Conservation (phyloP, 2,888 invertebrate species). For the Melanostoma scalare region DNA sequence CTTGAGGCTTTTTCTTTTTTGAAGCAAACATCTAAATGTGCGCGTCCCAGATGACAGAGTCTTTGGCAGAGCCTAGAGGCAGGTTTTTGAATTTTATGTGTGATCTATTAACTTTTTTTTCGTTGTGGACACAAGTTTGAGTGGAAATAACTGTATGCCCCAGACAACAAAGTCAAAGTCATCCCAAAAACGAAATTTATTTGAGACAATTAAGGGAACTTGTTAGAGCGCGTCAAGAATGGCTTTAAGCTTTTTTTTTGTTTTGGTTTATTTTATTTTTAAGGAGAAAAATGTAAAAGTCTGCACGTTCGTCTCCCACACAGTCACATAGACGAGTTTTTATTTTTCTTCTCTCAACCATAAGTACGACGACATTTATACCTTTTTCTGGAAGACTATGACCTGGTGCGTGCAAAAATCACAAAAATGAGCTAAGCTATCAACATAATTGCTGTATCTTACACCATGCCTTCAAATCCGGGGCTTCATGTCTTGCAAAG, state of each 20-base stretch:
- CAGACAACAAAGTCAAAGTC: too few species aligned
- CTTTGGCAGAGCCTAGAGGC: not conserved
- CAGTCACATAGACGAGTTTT: not conserved
- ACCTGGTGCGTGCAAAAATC: slow-evolving; percentile 35
- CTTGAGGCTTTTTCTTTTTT: not conserved
- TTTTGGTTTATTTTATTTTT: too few species aligned
- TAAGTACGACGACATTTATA: slow-evolving; percentile 3
- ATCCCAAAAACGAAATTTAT: too few species aligned
- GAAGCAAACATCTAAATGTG: not conserved
- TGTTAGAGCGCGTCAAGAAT: too few species aligned
- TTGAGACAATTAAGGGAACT: too few species aligned
- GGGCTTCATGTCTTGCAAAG: slow-evolving; percentile 22
- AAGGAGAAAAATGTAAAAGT: too few species aligned
- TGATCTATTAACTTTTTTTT: too few species aligned
- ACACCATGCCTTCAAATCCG: slow-evolving; percentile 11
- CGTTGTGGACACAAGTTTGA: too few species aligned
- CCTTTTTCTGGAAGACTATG: not conserved
- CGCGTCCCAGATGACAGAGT: not conserved
- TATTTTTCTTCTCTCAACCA: not conserved
- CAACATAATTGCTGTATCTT: slow-evolving; percentile 22
- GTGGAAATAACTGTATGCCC: too few species aligned
- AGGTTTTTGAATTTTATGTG: not conserved
- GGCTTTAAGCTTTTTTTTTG: too few species aligned
- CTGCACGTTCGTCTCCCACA: too few species aligned
- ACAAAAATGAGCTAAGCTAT: slow-evolving; percentile 23